Conservation (phyloP, 1,140 invertebrate species). For the Belonocnema kinseyi region DNA sequence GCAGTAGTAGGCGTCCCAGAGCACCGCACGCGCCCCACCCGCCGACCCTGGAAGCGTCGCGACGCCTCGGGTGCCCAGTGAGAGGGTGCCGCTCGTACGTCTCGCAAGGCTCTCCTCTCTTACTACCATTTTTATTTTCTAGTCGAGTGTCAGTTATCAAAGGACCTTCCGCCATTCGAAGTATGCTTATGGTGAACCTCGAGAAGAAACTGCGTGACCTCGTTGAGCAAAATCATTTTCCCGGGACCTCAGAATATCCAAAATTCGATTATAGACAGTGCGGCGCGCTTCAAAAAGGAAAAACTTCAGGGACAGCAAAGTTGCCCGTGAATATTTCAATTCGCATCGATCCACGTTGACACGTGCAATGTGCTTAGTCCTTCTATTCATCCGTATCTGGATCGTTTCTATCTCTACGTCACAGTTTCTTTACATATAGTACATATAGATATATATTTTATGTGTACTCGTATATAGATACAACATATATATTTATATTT, state of each 20-base stretch:
- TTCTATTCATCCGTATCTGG: background rate
- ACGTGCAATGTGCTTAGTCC: slow-evolving; percentile 49
- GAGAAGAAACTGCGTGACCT: background rate
- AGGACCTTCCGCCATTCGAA: background rate
- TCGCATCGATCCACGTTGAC: slow-evolving; percentile 59
- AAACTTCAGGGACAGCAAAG: slow-evolving; percentile 34
- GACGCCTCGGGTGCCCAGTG: slow-evolving; percentile 43
- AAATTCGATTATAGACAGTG: background rate
- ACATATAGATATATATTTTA: background rate
- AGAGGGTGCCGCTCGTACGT: slow-evolving; percentile 51
- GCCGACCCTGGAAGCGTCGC: slow-evolving; percentile 34
- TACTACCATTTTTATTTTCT: background rate
- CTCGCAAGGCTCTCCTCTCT: slow-evolving; percentile 29
- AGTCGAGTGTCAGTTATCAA: background rate
- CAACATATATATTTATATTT: background rate
- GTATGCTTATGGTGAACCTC: background rate
- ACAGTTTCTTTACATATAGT: background rate
- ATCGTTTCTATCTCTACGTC: background rate
- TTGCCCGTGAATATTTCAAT: slow-evolving; percentile 58
- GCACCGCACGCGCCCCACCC: slow-evolving; percentile 32
- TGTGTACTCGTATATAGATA: background rate
- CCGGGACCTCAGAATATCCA: background rate
- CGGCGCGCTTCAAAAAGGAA: slow-evolving; percentile 16
- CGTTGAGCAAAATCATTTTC: background rate
- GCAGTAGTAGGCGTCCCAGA: background rate